Conservation (phyloP, 2,797 vertebrate species). For the Percopsis omiscomaycus region DNA sequence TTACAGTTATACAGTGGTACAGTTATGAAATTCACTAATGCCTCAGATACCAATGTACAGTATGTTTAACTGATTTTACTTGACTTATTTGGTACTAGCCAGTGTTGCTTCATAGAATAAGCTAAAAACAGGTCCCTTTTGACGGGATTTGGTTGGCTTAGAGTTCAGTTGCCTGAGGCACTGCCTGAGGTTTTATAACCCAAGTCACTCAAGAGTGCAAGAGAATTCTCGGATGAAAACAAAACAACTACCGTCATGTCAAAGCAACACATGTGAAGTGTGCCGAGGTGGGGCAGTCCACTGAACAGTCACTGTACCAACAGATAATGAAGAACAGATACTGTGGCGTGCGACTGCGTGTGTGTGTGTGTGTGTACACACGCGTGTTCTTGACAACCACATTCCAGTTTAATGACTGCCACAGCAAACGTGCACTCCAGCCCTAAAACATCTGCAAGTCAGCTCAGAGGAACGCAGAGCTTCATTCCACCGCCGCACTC, state of each 20-base stretch:
- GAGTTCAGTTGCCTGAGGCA: not conserved
- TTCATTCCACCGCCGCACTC: conserved; percentile 28
- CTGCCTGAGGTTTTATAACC: not conserved
- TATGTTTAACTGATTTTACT: no score
- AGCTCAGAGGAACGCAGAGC: conserved; percentile 29
- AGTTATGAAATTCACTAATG: no score
- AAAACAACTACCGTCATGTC: not conserved
- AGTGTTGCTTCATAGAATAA: no score
- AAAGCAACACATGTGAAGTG: not conserved
- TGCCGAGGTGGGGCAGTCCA: not conserved
- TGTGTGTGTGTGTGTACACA: conserved; percentile 16
- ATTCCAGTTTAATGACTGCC: conserved; percentile 50
- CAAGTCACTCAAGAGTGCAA: not conserved
- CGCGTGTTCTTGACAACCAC: conserved; percentile 30
- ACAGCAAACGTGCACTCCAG: conserved; percentile 11
- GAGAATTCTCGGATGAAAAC: not conserved
- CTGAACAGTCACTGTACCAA: conserved; percentile 5
- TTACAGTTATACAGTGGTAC: no score
- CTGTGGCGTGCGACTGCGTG: conserved; percentile 4
- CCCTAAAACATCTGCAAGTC: conserved; percentile 48
- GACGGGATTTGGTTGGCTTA: not conserved
- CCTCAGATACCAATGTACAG: no score
- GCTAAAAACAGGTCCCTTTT: no score
- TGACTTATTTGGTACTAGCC: no score
- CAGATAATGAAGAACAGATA: conserved; percentile 18